Conservation (phyloP, 2,888 invertebrate genomes). For the Eupithecia dodoneata region DNA sequence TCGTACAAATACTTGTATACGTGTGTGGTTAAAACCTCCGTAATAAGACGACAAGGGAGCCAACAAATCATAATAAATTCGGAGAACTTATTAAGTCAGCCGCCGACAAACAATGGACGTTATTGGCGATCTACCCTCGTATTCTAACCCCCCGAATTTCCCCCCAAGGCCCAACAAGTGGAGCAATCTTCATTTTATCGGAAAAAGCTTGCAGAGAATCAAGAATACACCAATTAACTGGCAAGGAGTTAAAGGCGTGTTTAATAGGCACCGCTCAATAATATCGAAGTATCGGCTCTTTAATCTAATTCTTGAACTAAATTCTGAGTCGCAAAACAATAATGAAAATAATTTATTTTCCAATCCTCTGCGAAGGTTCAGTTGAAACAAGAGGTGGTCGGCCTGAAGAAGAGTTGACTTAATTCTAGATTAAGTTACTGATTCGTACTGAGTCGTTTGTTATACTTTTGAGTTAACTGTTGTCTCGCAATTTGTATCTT, state of each 20-base stretch:
- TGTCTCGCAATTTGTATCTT: background rate
- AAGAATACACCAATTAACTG: constrained; percentile 78
- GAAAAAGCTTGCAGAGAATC: constrained; percentile 73
- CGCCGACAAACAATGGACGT: constrained; percentile 82
- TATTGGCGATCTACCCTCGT: constrained; percentile 81
- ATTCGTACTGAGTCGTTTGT: background rate
- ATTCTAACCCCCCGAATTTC: constrained; percentile 64
- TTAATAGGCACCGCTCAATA: constrained; percentile 53
- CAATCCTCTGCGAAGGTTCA: constrained; percentile 8
- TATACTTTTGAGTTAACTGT: background rate
- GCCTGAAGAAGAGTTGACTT: constrained; percentile 6
- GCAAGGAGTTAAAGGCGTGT: constrained; percentile 61
- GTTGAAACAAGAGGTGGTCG: background rate
- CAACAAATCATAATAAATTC: constrained; percentile 83
- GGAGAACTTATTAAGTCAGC: constrained; percentile 82
- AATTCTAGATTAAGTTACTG: constrained; percentile 3
- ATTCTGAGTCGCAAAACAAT: constrained; percentile 28
- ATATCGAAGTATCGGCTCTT: constrained; percentile 40
- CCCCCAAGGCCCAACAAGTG: constrained; percentile 66
- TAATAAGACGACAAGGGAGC: constrained; percentile 78
- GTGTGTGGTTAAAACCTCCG: constrained; percentile 68
- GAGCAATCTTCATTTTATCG: constrained; percentile 77
- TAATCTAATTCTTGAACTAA: constrained; percentile 41
- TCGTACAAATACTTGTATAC: constrained; percentile 31
- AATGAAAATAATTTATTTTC: constrained; percentile 31